Conservation (phyloP, 2,113 vertebrate species). For the Malurus melanocephalus region DNA sequence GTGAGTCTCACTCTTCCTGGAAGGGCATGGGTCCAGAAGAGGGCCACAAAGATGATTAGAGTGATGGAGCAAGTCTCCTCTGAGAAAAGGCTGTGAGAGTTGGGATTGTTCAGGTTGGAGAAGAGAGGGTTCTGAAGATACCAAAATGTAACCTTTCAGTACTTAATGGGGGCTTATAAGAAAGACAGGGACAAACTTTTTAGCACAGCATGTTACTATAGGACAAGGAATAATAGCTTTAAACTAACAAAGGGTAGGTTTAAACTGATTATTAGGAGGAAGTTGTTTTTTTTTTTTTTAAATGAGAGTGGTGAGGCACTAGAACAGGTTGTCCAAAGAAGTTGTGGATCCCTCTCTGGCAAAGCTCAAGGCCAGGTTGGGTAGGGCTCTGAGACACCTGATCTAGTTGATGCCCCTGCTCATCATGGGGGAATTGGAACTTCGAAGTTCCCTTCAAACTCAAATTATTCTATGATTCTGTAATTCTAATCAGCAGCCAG, state of each 20-base stretch:
- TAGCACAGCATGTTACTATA: not conserved
- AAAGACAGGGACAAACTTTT: not conserved
- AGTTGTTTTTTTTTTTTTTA: not conserved
- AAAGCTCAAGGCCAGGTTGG: not conserved
- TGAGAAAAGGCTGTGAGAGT: not conserved
- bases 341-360: too few relatives aligned
- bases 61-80: not conserved
- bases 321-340: not conserved
- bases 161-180: not conserved
- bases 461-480: not conserved
- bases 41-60: not conserved
- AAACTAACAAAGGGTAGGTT: not conserved
- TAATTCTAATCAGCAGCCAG: not conserved
- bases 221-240: not conserved
- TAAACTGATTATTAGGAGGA: not conserved
- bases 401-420: not conserved
- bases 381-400: not conserved
- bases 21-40: not conserved
- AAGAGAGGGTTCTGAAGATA: not conserved
- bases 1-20: not conserved
- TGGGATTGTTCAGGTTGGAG: not conserved
- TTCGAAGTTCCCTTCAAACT: not conserved
- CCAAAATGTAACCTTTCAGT: fast-evolving
- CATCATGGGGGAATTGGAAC: not conserved
- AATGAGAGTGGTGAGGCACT: not conserved